phyloP scores from a whole-genome alignment of 2,113 vertebrate genomes.

The Grammomys surdaster region DNA sequence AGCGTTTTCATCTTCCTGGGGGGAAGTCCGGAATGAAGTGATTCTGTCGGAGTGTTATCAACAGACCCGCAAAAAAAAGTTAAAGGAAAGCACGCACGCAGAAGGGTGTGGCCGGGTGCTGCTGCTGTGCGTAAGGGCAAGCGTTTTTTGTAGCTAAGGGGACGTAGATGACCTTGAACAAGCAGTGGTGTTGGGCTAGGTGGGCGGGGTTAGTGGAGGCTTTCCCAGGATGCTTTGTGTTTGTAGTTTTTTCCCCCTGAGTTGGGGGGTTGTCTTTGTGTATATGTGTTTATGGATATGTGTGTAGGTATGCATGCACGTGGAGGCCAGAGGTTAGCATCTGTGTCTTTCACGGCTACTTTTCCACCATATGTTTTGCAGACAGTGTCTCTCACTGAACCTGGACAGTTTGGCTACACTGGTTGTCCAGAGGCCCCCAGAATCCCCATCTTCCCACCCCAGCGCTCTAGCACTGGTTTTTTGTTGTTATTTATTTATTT shows the following conservation, averaged over 20 bases:
- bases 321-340: neutral
- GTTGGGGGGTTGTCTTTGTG: neutral
- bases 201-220: neutral
- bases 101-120: neutral
- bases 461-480: neutral
- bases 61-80: neutral
- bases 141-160: too few relatives aligned
- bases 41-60: neutral
- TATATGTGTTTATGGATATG: neutral
- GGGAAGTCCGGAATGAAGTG: constrained; percentile 23
- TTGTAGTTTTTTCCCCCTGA: neutral
- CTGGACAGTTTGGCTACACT: neutral
- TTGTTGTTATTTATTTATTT: neutral
- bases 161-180: neutral
- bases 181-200: neutral
- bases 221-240: neutral
- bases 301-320: neutral
- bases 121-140: neutral
- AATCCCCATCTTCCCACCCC: neutral
- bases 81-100: neutral
- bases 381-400: neutral
- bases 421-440: neutral
- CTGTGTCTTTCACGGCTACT: neutral
- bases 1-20: neutral
- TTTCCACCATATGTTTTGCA: neutral